Evolutionary conservation across 2,888 invertebrate species (phyloP).

Genomic region (Coremacera marginata): DNA sequence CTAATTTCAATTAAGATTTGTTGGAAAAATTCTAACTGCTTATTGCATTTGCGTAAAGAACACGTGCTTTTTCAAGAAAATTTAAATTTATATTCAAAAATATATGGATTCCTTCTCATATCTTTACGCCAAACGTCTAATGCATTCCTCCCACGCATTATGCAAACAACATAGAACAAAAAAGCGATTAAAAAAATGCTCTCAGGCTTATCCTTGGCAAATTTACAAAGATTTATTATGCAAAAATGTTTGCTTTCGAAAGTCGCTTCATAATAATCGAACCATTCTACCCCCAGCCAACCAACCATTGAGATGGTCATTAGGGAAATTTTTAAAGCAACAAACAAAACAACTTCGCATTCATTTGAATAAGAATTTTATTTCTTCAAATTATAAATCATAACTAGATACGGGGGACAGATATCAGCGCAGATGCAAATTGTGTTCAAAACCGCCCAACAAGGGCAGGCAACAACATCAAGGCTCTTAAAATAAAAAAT

Average conservation of each 20-base stretch:
- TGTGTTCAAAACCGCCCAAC: not conserved
- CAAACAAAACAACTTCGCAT: not conserved
- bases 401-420: not conserved
- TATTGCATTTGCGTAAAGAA: too few relatives aligned
- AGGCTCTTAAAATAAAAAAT: not conserved
- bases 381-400: constrained; percentile 27
- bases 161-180: too few relatives aligned
- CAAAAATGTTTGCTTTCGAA: constrained; percentile 20
- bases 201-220: constrained; percentile 1
- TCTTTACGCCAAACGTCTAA: too few relatives aligned
- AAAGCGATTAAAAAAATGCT: constrained; percentile 2
- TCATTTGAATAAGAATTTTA: constrained; percentile 9
- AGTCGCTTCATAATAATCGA: not conserved
- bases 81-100: too few relatives aligned
- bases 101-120: too few relatives aligned
- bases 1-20: too few relatives aligned
- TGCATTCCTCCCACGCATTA: too few relatives aligned
- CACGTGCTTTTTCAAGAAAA: too few relatives aligned
- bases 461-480: not conserved
- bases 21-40: too few relatives aligned
- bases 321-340: constrained; percentile 15
- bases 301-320: not conserved
- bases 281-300: not conserved
- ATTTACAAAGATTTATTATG: constrained; percentile 29
- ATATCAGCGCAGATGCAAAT: not conserved